Conservation (phyloP, 2,113 vertebrate genomes). For the Rousettus leschenaultii region DNA sequence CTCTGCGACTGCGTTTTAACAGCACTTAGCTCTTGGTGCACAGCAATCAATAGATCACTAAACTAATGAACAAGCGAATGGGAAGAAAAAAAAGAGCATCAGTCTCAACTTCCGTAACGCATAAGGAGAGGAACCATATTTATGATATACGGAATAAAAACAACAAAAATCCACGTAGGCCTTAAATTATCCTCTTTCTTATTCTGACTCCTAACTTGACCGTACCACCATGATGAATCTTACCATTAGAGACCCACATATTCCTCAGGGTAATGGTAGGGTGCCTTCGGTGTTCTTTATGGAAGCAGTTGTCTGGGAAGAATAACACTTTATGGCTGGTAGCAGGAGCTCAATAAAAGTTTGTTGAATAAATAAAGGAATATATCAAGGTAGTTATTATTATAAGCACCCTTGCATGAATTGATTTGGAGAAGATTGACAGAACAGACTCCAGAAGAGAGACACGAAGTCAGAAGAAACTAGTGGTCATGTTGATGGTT, state of each 20-base stretch:
- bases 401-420: background rate
- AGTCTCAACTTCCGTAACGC: background rate
- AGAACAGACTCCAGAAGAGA: background rate
- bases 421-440: background rate
- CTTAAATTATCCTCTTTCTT: background rate
- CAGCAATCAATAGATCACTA: background rate
- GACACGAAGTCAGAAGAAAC: background rate
- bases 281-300: background rate
- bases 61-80: background rate
- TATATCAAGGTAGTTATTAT: background rate
- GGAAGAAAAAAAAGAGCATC: background rate
- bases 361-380: background rate
- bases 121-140: background rate
- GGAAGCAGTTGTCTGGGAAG: background rate
- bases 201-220: background rate
- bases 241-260: background rate
- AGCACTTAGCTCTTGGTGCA: background rate
- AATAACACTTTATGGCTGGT: background rate
- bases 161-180: background rate
- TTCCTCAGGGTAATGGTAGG: background rate
- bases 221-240: background rate
- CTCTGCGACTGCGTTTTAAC: background rate
- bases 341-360: background rate
- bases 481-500: background rate
- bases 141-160: background rate